These are phyloP conservation scores for Macrotis lagotis DNA, from an alignment of 2,113 vertebrate species.

Conservation along the genomic window DNA sequence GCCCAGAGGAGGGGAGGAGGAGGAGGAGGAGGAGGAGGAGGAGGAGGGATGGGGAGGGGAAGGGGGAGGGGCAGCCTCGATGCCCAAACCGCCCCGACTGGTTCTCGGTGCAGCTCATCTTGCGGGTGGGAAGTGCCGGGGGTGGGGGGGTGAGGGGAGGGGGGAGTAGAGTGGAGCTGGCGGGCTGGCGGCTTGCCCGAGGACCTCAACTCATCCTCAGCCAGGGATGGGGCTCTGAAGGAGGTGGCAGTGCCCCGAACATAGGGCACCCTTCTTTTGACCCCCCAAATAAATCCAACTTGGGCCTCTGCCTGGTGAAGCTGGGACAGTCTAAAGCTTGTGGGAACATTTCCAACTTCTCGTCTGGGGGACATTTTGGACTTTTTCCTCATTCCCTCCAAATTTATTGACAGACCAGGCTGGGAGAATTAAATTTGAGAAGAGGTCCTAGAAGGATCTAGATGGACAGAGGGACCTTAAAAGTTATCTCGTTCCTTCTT, in stretches of 20 bases:
- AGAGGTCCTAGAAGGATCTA: neutral
- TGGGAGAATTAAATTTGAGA: neutral
- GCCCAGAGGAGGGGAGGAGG: no score
- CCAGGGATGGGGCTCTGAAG: neutral
- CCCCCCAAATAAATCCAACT: neutral
- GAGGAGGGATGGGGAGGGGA: slow-evolving; percentile 59
- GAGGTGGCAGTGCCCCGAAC: neutral
- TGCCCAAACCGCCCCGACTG: slow-evolving; percentile 77
- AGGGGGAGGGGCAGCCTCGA: slow-evolving; percentile 54
- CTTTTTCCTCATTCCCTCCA: neutral
- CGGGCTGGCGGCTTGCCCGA: slow-evolving; percentile 2
- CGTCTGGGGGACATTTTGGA: neutral
- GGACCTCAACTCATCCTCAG: neutral
- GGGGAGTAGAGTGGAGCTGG: slow-evolving; percentile 12
- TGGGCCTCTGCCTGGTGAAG: neutral
- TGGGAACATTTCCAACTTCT: neutral
- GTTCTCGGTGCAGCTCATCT: slow-evolving; percentile 65
- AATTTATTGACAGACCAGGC: neutral
- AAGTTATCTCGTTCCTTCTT: neutral
- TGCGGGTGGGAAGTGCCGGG: slow-evolving; percentile 55
- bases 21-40: slow-evolving; percentile 65
- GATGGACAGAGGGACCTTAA: neutral
- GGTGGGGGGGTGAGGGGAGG: slow-evolving; percentile 8
- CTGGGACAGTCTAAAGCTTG: neutral
- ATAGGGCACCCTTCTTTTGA: neutral